phyloP scores from a whole-genome alignment of 2,113 vertebrate species.

The Capreolus pygargus region DNA sequence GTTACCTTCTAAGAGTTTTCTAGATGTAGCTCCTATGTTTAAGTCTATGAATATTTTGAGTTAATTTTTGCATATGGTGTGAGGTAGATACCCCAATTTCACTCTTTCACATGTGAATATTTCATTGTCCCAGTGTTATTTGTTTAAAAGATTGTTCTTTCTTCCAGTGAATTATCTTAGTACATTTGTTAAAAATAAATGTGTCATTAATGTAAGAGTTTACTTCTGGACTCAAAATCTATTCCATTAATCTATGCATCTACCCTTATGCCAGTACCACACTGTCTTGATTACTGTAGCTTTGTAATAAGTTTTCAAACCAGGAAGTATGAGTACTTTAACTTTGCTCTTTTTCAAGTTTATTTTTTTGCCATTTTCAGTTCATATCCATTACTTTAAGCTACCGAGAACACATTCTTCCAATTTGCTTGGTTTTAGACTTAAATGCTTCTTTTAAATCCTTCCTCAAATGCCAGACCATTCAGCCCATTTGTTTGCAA shows the following conservation, averaged over 20 bases:
- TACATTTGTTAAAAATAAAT: neutral
- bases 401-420: neutral
- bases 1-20: neutral
- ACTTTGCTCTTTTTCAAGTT: neutral
- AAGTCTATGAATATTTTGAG: neutral
- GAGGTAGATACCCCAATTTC: neutral
- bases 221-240: neutral
- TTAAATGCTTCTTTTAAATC: neutral
- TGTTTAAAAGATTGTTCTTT: neutral
- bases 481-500: slow-evolving; percentile 6
- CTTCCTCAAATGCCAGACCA: neutral
- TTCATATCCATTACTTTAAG: neutral
- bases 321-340: neutral
- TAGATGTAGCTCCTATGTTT: neutral
- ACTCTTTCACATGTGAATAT: neutral
- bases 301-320: neutral
- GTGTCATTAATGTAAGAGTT: neutral
- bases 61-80: neutral
- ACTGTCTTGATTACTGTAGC: neutral
- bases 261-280: neutral
- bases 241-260: neutral
- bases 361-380: neutral
- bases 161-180: neutral
- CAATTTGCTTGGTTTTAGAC: neutral
- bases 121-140: neutral